Conservation (phyloP, 2,797 vertebrate genomes). For the Helicolenus hilgendorfi region DNA sequence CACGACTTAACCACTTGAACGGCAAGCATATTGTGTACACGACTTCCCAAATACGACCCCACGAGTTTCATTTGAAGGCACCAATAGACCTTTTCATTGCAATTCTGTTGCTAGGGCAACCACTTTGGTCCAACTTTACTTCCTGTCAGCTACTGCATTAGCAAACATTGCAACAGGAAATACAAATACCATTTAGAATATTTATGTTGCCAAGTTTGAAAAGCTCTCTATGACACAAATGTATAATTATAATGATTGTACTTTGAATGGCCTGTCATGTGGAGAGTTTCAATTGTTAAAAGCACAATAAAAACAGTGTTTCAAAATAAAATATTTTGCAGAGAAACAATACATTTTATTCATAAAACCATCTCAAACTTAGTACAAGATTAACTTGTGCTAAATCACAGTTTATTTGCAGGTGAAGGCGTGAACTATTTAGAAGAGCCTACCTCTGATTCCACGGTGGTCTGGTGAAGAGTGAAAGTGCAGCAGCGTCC, state of each 20-base stretch:
- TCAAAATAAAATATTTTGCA: neutral
- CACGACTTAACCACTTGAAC: too few relatives aligned
- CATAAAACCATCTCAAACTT: neutral
- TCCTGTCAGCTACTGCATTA: neutral
- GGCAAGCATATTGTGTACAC: too few relatives aligned
- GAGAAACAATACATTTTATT: neutral
- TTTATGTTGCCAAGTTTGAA: neutral
- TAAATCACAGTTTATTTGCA: neutral
- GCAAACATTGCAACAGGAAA: neutral
- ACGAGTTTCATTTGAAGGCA: too few relatives aligned
- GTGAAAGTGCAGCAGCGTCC: neutral
- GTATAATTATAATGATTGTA: neutral
- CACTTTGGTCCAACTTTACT: neutral
- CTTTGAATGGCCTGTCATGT: neutral
- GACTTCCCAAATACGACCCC: too few relatives aligned
- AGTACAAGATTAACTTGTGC: neutral
- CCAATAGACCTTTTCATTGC: neutral
- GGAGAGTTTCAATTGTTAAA: neutral
- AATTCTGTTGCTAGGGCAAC: neutral
- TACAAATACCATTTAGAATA: neutral
- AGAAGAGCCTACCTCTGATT: conserved; percentile 34
- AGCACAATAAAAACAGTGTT: neutral
- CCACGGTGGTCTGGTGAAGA: neutral
- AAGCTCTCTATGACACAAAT: neutral
- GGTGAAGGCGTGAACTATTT: neutral